Evolutionary conservation across 2,797 vertebrate species (phyloP), one percentile per base, ranked within the genome.

Genomic region (Petrocephalus schoutedeni): DNA sequence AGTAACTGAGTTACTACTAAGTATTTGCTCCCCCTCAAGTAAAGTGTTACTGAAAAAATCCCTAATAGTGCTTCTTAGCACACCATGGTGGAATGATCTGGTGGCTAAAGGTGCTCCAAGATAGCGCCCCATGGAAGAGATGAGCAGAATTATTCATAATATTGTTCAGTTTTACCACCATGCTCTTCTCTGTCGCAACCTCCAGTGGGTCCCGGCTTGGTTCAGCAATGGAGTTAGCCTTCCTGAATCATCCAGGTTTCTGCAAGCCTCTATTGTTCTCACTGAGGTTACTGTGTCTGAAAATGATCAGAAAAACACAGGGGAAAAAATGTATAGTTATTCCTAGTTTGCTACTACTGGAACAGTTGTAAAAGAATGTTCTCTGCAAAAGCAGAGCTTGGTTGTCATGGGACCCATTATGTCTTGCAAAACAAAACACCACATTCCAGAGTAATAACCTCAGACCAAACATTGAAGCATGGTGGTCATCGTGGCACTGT

Each of bases 361-460:
- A 45, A 77, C 19, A 49, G 45, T 49, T n/a, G 41, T n/a, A 80
- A 49, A 80, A 80, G 36, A 80, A 80, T 80, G 41, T 80, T 80
- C 41, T 19, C 45, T 80, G 74, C 36, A 80, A 80, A 80, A 80
- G 54, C 41, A 80, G 41, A 49, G 41, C 74, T 49, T 49, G 74
- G 74, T 80, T 80, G 74, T 41, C 74, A 80, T n/a, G 36, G 36
- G 74, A 80, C 74, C 74, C 74, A 80, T 49, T 41, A 80, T 80
- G 41, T 80, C 74, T 41, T 80, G 74, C 74, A 80, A 80, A 80
- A 80, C 74, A 80, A 80, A 41, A 49, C 36, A 49, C 36, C 74
- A 10, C 74, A 80, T 41, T 80, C 32, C 41, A 49, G 16, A 80
- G 74, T 49, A 80, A 80, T 80, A 41, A 41, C 41, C 74, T 49